phyloP scores from a whole-genome alignment of 2,113 vertebrate species.

The Labeo catla region DNA sequence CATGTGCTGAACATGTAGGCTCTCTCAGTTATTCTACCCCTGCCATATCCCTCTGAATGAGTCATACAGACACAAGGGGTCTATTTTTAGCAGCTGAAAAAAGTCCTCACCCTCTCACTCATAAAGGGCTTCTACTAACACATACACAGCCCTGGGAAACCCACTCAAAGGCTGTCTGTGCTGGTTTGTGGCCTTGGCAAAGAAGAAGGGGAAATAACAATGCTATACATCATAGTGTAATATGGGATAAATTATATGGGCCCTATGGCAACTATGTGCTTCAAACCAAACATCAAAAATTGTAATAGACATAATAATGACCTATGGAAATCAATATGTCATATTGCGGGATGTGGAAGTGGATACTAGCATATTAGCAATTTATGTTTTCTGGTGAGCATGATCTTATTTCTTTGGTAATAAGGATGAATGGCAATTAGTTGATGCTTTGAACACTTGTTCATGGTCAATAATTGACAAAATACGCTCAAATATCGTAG shows the following conservation, averaged over 20 bases:
- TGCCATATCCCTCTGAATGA: constrained; percentile 45
- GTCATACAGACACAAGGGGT: constrained; percentile 46
- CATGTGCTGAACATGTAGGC: constrained; percentile 32
- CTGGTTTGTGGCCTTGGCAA: constrained; percentile 29
- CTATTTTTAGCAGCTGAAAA: constrained; percentile 51
- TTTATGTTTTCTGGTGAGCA: not conserved
- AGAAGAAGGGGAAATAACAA: constrained; percentile 8
- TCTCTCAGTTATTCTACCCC: constrained; percentile 25
- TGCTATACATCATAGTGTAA: not conserved
- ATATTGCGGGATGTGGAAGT: not conserved
- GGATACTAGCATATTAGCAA: not conserved
- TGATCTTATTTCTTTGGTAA: not conserved
- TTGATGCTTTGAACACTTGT: not conserved
- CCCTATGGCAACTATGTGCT: not conserved
- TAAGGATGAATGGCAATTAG: not conserved
- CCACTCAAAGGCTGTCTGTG: constrained; percentile 20
- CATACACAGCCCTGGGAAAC: constrained; percentile 39
- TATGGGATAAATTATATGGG: not conserved
- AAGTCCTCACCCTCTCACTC: constrained; percentile 44
- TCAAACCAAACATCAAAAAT: not conserved
- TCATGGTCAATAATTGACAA: not conserved
- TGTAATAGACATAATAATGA: not conserved
- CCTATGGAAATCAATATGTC: not conserved
- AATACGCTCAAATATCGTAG: not conserved
- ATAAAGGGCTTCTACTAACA: constrained; percentile 36